Conservation (phyloP, 1,140 invertebrate genomes). For the Sarcophaga peregrina region DNA sequence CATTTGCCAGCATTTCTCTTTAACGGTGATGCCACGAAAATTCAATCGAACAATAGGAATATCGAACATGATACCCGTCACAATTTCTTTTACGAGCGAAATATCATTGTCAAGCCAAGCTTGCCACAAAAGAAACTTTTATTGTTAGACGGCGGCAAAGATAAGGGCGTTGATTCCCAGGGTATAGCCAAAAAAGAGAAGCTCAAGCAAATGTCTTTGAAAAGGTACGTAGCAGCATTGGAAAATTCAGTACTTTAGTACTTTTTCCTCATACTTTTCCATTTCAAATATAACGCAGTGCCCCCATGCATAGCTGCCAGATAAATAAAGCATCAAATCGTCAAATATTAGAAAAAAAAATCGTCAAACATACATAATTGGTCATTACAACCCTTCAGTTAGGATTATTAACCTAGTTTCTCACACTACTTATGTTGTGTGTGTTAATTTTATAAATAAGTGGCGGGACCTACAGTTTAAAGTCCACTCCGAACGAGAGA, state of each 20-base stretch:
- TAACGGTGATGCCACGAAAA: slow-evolving; percentile 43
- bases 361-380: no score
- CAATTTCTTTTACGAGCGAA: slow-evolving; percentile 48
- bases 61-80: slow-evolving; percentile 43
- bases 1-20: slow-evolving; percentile 44
- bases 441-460: no score
- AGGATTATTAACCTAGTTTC: no score
- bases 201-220: slow-evolving; percentile 39
- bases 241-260: no score
- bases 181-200: slow-evolving; percentile 44
- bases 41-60: slow-evolving; percentile 47
- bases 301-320: no score
- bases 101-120: slow-evolving; percentile 44
- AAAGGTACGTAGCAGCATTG: slow-evolving; percentile 42
- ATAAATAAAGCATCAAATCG: no score
- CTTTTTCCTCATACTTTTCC: not conserved
- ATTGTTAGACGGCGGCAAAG: slow-evolving; percentile 4
- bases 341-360: no score
- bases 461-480: no score
- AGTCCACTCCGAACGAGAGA: no score
- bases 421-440: no score
- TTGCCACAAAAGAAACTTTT: slow-evolving; percentile 42
- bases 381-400: no score
- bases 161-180: slow-evolving; percentile 44
- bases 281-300: no score